Evolutionary conservation across 2,888 invertebrate species (phyloP), one percentile per base, ranked within the genome.

Genomic region (Archips crataeganus): DNA sequence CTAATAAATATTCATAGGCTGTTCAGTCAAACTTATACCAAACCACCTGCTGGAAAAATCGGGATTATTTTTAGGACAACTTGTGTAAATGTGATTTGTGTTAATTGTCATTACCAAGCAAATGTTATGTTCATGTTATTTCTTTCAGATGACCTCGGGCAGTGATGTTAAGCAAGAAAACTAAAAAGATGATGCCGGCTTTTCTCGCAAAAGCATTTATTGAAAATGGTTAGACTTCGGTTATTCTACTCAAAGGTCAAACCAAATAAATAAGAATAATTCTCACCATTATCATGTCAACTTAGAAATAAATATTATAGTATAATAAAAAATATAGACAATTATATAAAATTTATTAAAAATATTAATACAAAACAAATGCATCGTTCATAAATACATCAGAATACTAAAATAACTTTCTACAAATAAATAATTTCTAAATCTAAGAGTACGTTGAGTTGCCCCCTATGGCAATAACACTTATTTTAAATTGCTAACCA

Each of bases 201-300:
- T 11, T 51, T 54, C 23, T 15, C 3, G 32, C 23, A 57, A 57
- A 32, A 32, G 32, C 32, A n/a, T 57, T 32, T 57, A 23, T 10
- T 57, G 11, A 32, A 57, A 11, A 57, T 11, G 9, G 57, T 68
- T 68, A 68, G 60, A n/a, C 13, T 45, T 60, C 47, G 47, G 15
- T 39, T 59, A 10, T 59, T 51, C 51, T 61, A 61, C n/a, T 6
- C 9, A n/a, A 69, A 23, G 45, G 9, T 61, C 69, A 51, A 62
- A 62, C 62, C n/a, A 62, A 70, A 5, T 1, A 54, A 49, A 61
- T 32, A 69, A 23, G 13, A 60, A 42, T 63, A 47, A 36, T 32
- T 71, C 71, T 71, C 59, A 71, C 71, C 71, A 65, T 70, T 1
- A 51, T 64, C 36, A 65, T 8, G 13, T 49, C 11, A 45, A 62